These are phyloP conservation scores for Eremophila alpestris DNA, from an alignment of 2,797 vertebrate species.

Conservation along the genomic window DNA sequence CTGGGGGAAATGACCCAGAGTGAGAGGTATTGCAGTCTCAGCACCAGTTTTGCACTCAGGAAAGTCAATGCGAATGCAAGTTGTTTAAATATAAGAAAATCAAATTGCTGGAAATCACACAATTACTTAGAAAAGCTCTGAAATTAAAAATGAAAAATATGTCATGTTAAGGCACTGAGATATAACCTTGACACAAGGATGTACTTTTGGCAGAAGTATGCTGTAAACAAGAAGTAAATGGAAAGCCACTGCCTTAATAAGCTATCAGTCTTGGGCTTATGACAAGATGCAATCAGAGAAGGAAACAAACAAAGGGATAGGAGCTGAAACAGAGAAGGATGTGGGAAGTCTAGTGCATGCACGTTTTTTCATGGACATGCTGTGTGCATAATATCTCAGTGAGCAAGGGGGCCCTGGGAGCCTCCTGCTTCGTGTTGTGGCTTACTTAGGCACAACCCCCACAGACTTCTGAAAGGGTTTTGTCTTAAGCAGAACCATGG, in stretches of 20 bases:
- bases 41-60: not conserved
- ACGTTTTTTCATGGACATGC: not conserved
- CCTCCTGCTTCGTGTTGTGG: not conserved
- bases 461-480: not conserved
- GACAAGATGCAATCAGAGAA: slow-evolving; percentile 1
- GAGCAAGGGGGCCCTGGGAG: not conserved
- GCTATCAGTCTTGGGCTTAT: not conserved
- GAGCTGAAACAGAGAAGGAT: not conserved
- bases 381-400: not conserved
- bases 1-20: not conserved
- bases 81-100: not conserved
- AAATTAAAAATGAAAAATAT: not conserved
- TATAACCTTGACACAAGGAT: not conserved
- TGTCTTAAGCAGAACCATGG: not conserved
- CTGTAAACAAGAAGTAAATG: slow-evolving; percentile 1
- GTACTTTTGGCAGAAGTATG: not conserved
- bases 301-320: not conserved
- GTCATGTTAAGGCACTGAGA: not conserved
- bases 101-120: not conserved
- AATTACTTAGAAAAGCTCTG: not conserved
- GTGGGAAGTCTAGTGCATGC: not conserved
- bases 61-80: not conserved
- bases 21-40: not conserved
- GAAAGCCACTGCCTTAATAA: not conserved
- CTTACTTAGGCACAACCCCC: not conserved